phyloP scores from a whole-genome alignment of 1,140 invertebrate genomes.

The Drosophila repleta region DNA sequence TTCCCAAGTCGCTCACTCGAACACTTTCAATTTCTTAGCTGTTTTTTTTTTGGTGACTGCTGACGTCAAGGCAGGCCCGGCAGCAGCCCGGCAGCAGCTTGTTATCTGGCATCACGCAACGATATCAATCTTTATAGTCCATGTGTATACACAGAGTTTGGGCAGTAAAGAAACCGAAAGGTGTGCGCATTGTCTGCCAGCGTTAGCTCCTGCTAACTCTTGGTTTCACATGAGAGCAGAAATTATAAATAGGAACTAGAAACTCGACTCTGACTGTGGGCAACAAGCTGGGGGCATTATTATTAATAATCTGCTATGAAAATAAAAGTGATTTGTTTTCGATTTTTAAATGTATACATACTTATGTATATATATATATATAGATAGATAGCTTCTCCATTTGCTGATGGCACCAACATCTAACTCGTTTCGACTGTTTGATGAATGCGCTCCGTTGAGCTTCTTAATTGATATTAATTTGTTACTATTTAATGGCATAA shows the following conservation, averaged over 20 bases:
- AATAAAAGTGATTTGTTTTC: constrained; percentile 77
- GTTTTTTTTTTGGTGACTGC: constrained; percentile 14
- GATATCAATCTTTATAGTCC: constrained; percentile 80
- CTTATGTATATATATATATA: constrained; percentile 13
- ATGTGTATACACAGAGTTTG: constrained; percentile 22
- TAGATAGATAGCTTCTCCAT: background rate
- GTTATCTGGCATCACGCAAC: constrained; percentile 42
- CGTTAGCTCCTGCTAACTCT: constrained; percentile 46
- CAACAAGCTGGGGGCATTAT: constrained; percentile 34
- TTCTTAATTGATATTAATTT: constrained; percentile 76
- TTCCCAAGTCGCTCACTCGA: too few species aligned
- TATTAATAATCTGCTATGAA: constrained; percentile 64
- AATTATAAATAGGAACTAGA: constrained; percentile 41
- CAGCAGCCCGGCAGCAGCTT: too few species aligned
- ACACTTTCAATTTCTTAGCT: constrained; percentile 5
- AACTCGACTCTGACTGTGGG: constrained; percentile 6
- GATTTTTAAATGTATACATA: constrained; percentile 24
- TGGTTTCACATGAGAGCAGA: constrained; percentile 58
- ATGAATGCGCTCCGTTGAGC: constrained; percentile 46
- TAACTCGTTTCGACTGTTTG: constrained; percentile 60
- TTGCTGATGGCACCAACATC: constrained; percentile 31
- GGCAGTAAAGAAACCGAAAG: constrained; percentile 62
- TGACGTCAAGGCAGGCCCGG: constrained; percentile 55
- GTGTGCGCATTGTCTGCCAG: constrained; percentile 19
- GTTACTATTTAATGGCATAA: constrained; percentile 71